A percentile compares a stretch with the other conserved stretches of the same genome.
Evolutionary conservation across 2,113 vertebrate species (phyloP).

Genomic region (Tragelaphus scriptus): DNA sequence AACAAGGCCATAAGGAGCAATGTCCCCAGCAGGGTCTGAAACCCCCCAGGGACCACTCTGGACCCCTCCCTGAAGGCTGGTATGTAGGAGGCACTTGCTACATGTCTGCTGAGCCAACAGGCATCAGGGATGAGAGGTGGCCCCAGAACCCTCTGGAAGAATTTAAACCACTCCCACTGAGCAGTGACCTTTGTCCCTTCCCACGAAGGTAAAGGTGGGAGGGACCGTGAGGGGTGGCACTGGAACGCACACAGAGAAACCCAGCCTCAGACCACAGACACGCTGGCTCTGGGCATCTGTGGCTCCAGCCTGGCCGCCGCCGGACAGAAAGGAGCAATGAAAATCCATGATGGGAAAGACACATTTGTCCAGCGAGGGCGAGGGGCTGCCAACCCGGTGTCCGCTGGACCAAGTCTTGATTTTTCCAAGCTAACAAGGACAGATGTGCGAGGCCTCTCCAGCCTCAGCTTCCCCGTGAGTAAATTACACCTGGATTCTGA

Average conservation of each 20-base stretch:
- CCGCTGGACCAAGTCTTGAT: accelerated
- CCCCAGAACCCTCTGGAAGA: neutral
- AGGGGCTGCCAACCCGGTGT: accelerated
- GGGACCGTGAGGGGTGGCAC: neutral
- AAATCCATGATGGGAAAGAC: neutral
- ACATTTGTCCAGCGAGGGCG: neutral
- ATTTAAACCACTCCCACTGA: neutral
- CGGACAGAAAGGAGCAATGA: neutral
- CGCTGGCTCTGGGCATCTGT: accelerated
- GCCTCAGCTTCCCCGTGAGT: neutral
- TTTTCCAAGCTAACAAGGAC: neutral
- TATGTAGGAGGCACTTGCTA: accelerated
- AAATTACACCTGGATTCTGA: neutral
- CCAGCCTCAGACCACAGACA: neutral
- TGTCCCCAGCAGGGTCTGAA: neutral
- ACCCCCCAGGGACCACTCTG: neutral
- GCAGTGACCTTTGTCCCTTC: neutral
- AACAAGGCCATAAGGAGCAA: neutral
- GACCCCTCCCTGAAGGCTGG: neutral
- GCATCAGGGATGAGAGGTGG: neutral
- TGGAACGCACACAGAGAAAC: neutral
- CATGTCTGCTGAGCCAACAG: neutral
- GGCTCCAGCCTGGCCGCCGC: accelerated
- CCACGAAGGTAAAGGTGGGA: neutral
- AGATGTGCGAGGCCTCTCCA: neutral